A percentile compares a stretch with the other conserved stretches of the same genome.
These are phyloP conservation scores for Cherax destructor DNA, from an alignment of 1,140 invertebrate genomes.

Conservation along the genomic window DNA sequence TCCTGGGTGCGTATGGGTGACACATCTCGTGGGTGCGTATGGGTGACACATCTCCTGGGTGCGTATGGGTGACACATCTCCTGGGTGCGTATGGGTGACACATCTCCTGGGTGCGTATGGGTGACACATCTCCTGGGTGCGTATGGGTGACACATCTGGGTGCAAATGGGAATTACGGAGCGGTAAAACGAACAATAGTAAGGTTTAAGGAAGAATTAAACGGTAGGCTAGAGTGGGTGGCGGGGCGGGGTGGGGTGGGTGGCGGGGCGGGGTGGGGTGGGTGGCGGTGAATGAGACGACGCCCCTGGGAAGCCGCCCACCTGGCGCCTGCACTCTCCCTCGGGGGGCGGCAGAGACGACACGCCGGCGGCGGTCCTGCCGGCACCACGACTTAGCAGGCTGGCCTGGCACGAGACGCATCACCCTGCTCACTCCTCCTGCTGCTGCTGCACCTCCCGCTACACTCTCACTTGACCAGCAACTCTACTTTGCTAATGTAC, in stretches of 20 bases:
- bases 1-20: too few relatives aligned
- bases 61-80: too few relatives aligned
- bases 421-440: neutral
- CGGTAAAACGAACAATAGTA: slow-evolving; percentile 10
- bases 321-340: slow-evolving; percentile 45
- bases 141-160: too few relatives aligned
- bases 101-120: too few relatives aligned
- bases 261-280: neutral
- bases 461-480: too few relatives aligned
- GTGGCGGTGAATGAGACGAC: slow-evolving; percentile 39
- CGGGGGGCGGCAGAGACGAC: slow-evolving; percentile 27
- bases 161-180: too few relatives aligned
- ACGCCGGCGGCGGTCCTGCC: slow-evolving; percentile 34
- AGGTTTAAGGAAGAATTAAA: neutral
- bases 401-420: slow-evolving; percentile 38
- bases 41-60: too few relatives aligned
- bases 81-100: too few relatives aligned
- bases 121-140: too few relatives aligned
- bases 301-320: slow-evolving; percentile 58
- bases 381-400: slow-evolving; percentile 35
- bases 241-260: neutral
- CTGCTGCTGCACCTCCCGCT: neutral
- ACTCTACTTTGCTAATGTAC: too few relatives aligned
- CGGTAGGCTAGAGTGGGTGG: neutral
- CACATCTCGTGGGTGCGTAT: too few relatives aligned